These are phyloP conservation scores for Leptestheria dahalacensis DNA, from an alignment of 1,140 invertebrate genomes.

Conservation along the genomic window DNA sequence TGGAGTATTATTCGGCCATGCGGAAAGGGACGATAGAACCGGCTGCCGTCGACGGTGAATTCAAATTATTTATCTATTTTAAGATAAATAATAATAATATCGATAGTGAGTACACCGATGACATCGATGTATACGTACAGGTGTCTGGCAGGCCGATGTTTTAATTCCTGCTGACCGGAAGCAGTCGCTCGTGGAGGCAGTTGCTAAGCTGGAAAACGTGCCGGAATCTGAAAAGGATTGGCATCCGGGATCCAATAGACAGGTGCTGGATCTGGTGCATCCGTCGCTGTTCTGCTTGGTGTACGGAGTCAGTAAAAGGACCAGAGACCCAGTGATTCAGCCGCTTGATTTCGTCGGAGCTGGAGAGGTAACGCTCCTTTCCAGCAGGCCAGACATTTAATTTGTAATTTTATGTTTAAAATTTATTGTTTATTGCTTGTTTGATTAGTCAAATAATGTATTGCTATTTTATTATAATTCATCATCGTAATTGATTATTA, in stretches of 20 bases:
- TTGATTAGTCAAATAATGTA: no score
- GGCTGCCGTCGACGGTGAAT: background rate
- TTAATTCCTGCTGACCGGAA: background rate
- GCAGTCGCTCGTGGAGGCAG: background rate
- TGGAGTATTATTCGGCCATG: background rate
- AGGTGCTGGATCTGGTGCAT: slow-evolving; percentile 15
- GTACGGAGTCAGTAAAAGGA: background rate
- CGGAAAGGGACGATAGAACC: background rate
- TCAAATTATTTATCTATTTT: background rate
- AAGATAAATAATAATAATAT: no score
- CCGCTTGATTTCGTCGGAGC: background rate
- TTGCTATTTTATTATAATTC: no score
- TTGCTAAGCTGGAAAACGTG: background rate
- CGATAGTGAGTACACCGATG: background rate
- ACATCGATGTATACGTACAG: background rate
- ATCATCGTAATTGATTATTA: no score
- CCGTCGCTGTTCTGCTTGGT: slow-evolving; percentile 15
- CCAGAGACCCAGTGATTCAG: background rate
- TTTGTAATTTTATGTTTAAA: no score
- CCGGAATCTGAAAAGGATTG: background rate
- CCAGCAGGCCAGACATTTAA: no score
- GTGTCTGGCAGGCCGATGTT: background rate
- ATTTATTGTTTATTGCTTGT: no score
- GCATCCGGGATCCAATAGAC: slow-evolving; percentile 1
- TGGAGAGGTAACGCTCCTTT: background rate